Evolutionary conservation across 2,797 vertebrate species (phyloP), one percentile per base, ranked within the genome.

Genomic region (Spinus pinus): DNA sequence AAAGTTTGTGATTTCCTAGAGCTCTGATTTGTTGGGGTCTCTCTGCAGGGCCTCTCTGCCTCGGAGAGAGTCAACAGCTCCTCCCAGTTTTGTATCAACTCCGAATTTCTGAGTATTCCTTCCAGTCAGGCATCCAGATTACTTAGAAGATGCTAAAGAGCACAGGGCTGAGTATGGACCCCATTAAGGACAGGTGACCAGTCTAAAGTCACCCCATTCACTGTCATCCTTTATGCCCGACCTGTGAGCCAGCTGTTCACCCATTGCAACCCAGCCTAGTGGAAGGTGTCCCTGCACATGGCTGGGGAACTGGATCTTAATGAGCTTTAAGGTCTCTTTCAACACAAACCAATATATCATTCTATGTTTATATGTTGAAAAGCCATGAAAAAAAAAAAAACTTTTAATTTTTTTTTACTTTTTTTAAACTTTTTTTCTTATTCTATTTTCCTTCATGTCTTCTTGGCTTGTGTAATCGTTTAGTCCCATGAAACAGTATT

Each of bases 81-180:
- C 16, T 72, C 30, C 8, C 16, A 54, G 23, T 54, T 61, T n/a
- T 71, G 15, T 19, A 47, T 18, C 0, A 0, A 10, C 13, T 47
- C 30, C 0, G 0, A 39, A 47, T 54, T 47, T 33, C 20, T 9
- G 12, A 56, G 16, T 39, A 33, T 33, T 30, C 10, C 24, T 54
- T 64, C 33, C 41, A 54, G 41, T 4, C 39, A 12, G 28, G 23
- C 7, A 20, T 20, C 41, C 41, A 24, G 8, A 8, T 21, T 9
- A 47, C 56, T 83, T 47, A 64, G 30, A 47, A 56, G 24, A 24
- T 33, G 10, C 2, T 56, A 4, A 23, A 47, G 49, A 64, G 49
- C 16, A 47, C 20, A 72, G 13, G 41, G 8, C 6, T 0, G 1
- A 56, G 7, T n/a, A 24, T 11, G 33, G 54, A 3, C 33, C 50